Conservation (phyloP, 2,797 vertebrate species). For the Micromesistius poutassou region DNA sequence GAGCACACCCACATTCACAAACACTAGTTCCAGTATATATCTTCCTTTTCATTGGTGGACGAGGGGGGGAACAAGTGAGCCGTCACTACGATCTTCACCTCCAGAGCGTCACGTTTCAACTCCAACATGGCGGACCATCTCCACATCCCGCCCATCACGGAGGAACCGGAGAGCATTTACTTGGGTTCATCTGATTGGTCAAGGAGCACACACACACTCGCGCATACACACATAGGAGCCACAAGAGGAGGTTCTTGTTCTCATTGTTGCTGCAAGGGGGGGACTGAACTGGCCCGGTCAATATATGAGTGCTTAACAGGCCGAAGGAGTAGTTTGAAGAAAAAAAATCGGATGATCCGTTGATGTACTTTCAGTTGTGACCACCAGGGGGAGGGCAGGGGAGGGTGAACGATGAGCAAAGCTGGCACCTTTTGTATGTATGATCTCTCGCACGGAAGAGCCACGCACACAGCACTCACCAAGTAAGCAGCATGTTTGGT, state of each 20-base stretch:
- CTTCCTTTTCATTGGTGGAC: slow-evolving; percentile 23
- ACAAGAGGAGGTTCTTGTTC: slow-evolving; percentile 30
- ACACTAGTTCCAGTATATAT: slow-evolving; percentile 31
- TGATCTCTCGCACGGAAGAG: slow-evolving; percentile 51
- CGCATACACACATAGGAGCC: not conserved
- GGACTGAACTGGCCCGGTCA: slow-evolving; percentile 42
- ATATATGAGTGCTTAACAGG: slow-evolving; percentile 22
- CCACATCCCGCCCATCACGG: not conserved
- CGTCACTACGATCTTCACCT: not conserved
- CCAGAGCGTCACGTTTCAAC: not conserved
- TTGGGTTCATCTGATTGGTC: slow-evolving; percentile 21
- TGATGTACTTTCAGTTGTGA: slow-evolving; percentile 48
- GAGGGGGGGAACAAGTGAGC: not conserved
- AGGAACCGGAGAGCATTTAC: not conserved
- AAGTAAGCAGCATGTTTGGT: slow-evolving; percentile 80
- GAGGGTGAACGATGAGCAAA: slow-evolving; percentile 37
- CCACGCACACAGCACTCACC: slow-evolving; percentile 69
- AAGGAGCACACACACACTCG: slow-evolving; percentile 46
- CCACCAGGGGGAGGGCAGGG: slow-evolving; percentile 4
- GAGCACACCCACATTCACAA: slow-evolving; percentile 25
- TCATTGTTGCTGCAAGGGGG: slow-evolving; percentile 30
- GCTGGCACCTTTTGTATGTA: slow-evolving; percentile 47
- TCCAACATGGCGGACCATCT: not conserved
- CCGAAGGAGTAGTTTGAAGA: slow-evolving; percentile 20
- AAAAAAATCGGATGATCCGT: slow-evolving; percentile 26